These are phyloP conservation scores for Peromyscus attwateri DNA, from an alignment of 2,797 vertebrate species.

Conservation along the genomic window DNA sequence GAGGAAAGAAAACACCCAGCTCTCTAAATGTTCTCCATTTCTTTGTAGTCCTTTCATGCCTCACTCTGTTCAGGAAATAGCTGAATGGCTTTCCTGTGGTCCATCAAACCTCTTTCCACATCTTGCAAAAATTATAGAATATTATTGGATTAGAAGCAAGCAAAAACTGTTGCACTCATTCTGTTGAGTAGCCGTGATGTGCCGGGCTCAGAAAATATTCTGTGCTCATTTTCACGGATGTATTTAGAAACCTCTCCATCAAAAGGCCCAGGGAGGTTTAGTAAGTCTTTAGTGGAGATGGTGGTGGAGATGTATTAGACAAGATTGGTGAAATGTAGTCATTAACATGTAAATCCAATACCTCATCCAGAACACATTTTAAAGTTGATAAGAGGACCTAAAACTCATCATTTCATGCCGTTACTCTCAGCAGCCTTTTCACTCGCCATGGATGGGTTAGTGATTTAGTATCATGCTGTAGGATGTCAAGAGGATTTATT, in stretches of 20 bases:
- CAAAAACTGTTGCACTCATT: conserved; percentile 82
- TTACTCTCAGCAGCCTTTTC: conserved; percentile 74
- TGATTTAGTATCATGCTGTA: conserved; percentile 70
- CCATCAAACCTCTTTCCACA: conserved; percentile 57
- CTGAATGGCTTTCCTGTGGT: conserved; percentile 26
- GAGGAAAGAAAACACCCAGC: conserved; percentile 62
- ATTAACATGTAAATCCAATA: conserved; percentile 72
- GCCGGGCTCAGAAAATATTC: conserved; percentile 78
- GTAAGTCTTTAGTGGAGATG: conserved; percentile 72
- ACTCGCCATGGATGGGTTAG: conserved; percentile 68
- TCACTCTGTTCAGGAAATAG: conserved; percentile 54
- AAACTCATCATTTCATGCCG: conserved; percentile 73
- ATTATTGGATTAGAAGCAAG: conserved; percentile 77
- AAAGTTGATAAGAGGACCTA: conserved; percentile 63
- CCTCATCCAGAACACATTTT: conserved; percentile 72
- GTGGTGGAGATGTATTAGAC: conserved; percentile 58
- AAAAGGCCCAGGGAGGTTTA: conserved; percentile 75
- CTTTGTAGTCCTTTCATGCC: background rate
- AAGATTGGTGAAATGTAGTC: conserved; percentile 68
- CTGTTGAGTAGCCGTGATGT: conserved; percentile 79
- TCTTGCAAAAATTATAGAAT: conserved; percentile 75
- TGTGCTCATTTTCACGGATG: conserved; percentile 74
- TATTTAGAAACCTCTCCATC: conserved; percentile 79
- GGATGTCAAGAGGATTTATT: conserved; percentile 79
- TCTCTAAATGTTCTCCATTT: background rate